Percentiles rank a stretch among this genome's conserved stretches.
Evolutionary conservation across 2,888 invertebrate species (phyloP).

Genomic region (Pteria penguin): DNA sequence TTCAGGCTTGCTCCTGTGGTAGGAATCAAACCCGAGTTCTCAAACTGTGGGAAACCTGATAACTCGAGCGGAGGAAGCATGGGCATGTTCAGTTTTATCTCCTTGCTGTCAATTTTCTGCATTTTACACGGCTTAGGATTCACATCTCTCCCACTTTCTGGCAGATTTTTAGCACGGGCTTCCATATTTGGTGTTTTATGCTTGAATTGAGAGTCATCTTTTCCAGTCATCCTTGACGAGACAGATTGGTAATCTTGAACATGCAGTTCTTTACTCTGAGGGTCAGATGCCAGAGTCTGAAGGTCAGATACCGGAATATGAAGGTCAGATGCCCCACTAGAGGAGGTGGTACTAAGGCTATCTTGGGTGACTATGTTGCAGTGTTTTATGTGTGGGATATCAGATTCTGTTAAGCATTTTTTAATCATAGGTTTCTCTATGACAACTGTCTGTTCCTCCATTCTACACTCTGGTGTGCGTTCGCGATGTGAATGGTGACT

Average conservation of each 20-base stretch:
- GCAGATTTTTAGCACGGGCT: not conserved
- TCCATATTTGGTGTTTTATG: not conserved
- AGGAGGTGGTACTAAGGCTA: constrained; percentile 34
- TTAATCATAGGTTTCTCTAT: constrained; percentile 49
- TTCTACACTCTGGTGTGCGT: constrained; percentile 39
- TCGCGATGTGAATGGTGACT: constrained; percentile 24
- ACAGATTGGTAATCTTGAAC: not conserved
- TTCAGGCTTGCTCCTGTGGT: constrained; percentile 17
- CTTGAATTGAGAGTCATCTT: not conserved
- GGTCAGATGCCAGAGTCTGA: not conserved
- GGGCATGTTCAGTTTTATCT: constrained; percentile 14
- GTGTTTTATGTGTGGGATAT: constrained; percentile 43
- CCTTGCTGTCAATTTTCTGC: constrained; percentile 24
- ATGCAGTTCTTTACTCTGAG: not conserved
- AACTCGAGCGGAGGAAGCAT: constrained; percentile 19
- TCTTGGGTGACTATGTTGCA: constrained; percentile 41
- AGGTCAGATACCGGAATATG: constrained; percentile 13
- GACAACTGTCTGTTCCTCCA: constrained; percentile 38
- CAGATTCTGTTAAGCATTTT: constrained; percentile 39
- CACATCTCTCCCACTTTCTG: not conserved
- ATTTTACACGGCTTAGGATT: constrained; percentile 11
- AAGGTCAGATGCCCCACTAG: constrained; percentile 34
- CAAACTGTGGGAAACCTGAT: constrained; percentile 24
- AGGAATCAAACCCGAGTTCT: constrained; percentile 11
- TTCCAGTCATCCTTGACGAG: not conserved